These are phyloP conservation scores for Festucalex cinctus DNA, from an alignment of 2,113 vertebrate genomes.

Conservation along the genomic window DNA sequence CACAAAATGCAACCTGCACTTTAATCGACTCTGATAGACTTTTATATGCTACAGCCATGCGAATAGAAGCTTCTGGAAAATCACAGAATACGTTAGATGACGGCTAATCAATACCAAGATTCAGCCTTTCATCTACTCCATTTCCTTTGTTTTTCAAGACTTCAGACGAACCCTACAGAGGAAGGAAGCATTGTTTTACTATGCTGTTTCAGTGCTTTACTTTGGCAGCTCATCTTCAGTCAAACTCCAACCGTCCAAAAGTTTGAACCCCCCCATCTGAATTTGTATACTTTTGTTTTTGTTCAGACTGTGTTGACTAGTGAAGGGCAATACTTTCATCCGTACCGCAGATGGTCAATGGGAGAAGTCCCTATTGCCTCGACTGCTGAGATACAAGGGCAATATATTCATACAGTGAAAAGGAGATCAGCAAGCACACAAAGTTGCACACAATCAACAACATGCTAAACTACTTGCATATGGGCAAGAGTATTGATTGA, in stretches of 20 bases:
- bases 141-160: conserved; percentile 47
- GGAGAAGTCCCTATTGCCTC: conserved; percentile 28
- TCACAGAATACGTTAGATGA: conserved; percentile 7
- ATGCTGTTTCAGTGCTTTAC: conserved; percentile 47
- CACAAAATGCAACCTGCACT: conserved; percentile 12
- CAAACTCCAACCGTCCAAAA: conserved; percentile 35
- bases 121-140: conserved; percentile 42
- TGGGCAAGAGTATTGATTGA: neutral
- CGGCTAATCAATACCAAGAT: conserved; percentile 29
- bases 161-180: conserved; percentile 29
- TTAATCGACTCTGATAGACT: conserved; percentile 18
- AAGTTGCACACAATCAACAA: conserved; percentile 10
- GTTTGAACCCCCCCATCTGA: conserved; percentile 21
- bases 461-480: neutral
- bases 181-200: conserved; percentile 52
- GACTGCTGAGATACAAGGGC: conserved; percentile 20
- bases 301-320: conserved; percentile 7
- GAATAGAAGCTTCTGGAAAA: conserved; percentile 19
- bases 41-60: conserved; percentile 12
- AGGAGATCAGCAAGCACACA: conserved; percentile 11
- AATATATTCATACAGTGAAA: conserved; percentile 41
- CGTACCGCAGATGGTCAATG: conserved; percentile 32
- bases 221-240: conserved; percentile 42
- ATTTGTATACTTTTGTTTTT: conserved; percentile 27
- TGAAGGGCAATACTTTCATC: conserved; percentile 43